These are phyloP conservation scores for Drosophila anomelani DNA, from an alignment of 2,888 invertebrate genomes.

Conservation along the genomic window DNA sequence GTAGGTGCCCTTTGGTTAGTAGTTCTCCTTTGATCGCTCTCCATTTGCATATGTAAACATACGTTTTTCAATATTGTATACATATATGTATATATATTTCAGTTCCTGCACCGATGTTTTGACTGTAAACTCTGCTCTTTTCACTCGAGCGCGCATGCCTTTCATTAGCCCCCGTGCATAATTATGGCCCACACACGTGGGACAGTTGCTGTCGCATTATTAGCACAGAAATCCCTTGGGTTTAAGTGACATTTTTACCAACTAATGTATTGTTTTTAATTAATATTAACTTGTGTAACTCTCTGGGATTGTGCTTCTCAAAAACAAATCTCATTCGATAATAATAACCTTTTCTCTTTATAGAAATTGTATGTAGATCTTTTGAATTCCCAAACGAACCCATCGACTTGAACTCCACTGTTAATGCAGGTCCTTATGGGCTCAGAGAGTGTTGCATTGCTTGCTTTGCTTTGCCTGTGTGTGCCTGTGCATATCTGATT, in stretches of 20 bases:
- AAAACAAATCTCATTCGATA: too few relatives aligned
- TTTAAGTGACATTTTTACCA: background rate
- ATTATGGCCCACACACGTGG: conserved; percentile 25
- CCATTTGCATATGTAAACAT: background rate
- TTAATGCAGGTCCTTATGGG: conserved; percentile 1
- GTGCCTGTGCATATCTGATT: conserved; percentile 37
- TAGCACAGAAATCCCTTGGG: conserved; percentile 9
- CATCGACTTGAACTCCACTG: background rate
- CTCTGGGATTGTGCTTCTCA: too few relatives aligned
- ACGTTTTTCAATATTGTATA: too few relatives aligned
- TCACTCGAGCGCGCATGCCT: conserved; percentile 29
- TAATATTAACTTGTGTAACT: background rate
- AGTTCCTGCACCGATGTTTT: background rate
- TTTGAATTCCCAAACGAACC: background rate
- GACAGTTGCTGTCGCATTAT: conserved; percentile 1
- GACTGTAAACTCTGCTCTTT: conserved; percentile 30
- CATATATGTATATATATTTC: background rate
- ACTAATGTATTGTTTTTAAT: background rate
- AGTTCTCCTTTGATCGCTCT: conserved; percentile 13
- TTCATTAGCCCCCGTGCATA: conserved; percentile 42
- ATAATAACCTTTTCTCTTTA: background rate
- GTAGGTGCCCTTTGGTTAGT: background rate
- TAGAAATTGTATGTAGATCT: background rate
- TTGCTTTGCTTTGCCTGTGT: background rate
- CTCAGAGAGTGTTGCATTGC: conserved; percentile 15